phyloP scores from a whole-genome alignment of 2,113 vertebrate genomes.

The Tenebrosternarchus preto region DNA sequence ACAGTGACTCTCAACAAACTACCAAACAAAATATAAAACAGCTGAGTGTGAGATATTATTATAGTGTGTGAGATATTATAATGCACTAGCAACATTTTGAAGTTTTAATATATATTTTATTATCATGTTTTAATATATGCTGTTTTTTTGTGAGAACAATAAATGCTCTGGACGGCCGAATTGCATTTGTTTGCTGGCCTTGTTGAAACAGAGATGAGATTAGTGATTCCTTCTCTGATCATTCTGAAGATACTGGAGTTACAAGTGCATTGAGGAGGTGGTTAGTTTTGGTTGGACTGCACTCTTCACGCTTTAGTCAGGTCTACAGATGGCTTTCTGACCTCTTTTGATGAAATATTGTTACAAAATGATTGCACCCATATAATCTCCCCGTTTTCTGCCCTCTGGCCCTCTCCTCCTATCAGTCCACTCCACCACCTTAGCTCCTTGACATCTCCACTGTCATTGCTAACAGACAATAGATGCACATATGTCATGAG shows the following conservation, averaged over 20 bases:
- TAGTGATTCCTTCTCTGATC: conserved; percentile 1
- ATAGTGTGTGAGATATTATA: too few species aligned
- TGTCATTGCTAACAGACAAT: not conserved
- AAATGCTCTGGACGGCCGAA: conserved; percentile 35
- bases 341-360: not conserved
- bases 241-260: conserved; percentile 7
- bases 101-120: not conserved
- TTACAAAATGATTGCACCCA: not conserved
- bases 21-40: not conserved
- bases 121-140: not conserved
- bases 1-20: too few species aligned
- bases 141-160: conserved; percentile 34
- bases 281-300: not conserved
- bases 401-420: not conserved
- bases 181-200: conserved; percentile 15
- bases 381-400: not conserved
- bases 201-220: conserved; percentile 30
- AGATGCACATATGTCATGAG: not conserved
- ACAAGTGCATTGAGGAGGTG: not conserved
- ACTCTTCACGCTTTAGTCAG: not conserved
- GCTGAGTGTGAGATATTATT: not conserved
- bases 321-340: not conserved
- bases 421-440: not conserved
- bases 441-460: conserved; percentile 1
- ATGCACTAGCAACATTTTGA: not conserved